Evolutionary conservation across 2,888 invertebrate species (phyloP).

Genomic region (Masnerella sp.): DNA sequence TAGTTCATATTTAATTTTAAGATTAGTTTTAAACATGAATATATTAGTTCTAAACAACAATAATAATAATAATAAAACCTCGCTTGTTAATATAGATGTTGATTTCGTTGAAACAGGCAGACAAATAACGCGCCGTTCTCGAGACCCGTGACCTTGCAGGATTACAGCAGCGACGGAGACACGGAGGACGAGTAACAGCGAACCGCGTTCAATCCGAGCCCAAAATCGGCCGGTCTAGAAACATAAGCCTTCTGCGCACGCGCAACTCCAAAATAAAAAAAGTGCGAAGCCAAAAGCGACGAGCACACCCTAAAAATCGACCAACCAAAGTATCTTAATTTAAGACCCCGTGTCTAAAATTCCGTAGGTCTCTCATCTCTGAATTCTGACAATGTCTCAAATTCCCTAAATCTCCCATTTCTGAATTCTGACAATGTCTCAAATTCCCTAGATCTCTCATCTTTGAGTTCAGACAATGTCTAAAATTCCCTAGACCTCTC

Average conservation of each 20-base stretch:
- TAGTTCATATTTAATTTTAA: too few species aligned
- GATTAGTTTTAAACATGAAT: too few species aligned
- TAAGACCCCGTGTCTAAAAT: too few species aligned
- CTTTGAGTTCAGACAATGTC: too few species aligned
- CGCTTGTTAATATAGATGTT: conserved; percentile 53
- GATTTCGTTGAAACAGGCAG: conserved; percentile 72
- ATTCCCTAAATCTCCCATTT: too few species aligned
- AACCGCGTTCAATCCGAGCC: conserved; percentile 56
- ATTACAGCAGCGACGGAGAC: conserved; percentile 93
- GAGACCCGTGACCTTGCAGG: conserved; percentile 82
- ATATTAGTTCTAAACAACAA: conserved; percentile 5
- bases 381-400: too few species aligned
- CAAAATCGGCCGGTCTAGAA: conserved; percentile 30
- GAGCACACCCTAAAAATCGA: too few species aligned
- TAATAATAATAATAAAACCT: conserved; percentile 41
- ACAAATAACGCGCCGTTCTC: conserved; percentile 79
- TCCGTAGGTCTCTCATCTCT: too few species aligned
- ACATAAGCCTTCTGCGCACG: conserved; percentile 44
- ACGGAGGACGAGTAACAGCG: conserved; percentile 91
- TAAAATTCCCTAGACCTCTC: too few species aligned
- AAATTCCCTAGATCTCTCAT: too few species aligned
- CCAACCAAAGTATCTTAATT: too few species aligned
- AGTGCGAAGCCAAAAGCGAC: conserved; percentile 2
- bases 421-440: too few species aligned
- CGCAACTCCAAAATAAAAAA: conserved; percentile 26